Percentiles rank a stretch among this genome's conserved stretches.
These are phyloP conservation scores for Arenicola marina DNA, from an alignment of 2,888 invertebrate genomes.

Conservation along the genomic window DNA sequence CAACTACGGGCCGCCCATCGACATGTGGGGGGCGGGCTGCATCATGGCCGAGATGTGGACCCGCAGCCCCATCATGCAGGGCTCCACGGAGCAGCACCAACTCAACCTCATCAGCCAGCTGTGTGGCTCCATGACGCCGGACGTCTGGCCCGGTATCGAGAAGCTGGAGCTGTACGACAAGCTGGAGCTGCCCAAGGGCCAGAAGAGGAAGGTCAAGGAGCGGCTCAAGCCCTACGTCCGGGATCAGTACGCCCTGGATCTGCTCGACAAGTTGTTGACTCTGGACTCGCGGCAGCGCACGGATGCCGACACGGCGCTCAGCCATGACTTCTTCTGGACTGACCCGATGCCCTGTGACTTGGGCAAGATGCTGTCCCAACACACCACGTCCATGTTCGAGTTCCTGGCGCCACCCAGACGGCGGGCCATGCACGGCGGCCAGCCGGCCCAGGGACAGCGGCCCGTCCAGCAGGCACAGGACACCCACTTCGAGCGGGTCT, in stretches of 20 bases:
- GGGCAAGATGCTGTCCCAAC: constrained; percentile 84
- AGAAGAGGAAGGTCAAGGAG: constrained; percentile 58
- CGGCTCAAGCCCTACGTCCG: constrained; percentile 83
- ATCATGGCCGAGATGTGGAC: constrained; percentile 99
- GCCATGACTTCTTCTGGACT: constrained; percentile 98
- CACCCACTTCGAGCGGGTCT: constrained; percentile 58
- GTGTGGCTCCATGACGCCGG: constrained; percentile 92
- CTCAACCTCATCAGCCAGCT: constrained; percentile 90
- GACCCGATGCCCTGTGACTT: constrained; percentile 83
- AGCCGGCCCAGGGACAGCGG: constrained; percentile 10
- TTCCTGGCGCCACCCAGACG: constrained; percentile 80
- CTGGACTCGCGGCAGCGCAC: constrained; percentile 86
- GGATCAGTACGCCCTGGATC: constrained; percentile 88
- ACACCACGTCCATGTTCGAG: constrained; percentile 93
- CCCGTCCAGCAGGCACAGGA: constrained; percentile 39
- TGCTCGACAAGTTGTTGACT: constrained; percentile 87
- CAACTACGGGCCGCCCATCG: constrained; percentile 95
- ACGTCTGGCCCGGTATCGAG: constrained; percentile 75
- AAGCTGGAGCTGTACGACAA: constrained; percentile 78
- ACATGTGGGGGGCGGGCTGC: constrained; percentile 91
- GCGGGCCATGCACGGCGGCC: constrained; percentile 65
- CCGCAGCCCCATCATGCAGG: constrained; percentile 71
- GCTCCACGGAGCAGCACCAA: constrained; percentile 95
- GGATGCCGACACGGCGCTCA: constrained; percentile 89
- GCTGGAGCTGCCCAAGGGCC: constrained; percentile 53